Base-by-base conservation (phyloP, 2,888 invertebrate genomes). In the Mythimna pallens region DNA sequence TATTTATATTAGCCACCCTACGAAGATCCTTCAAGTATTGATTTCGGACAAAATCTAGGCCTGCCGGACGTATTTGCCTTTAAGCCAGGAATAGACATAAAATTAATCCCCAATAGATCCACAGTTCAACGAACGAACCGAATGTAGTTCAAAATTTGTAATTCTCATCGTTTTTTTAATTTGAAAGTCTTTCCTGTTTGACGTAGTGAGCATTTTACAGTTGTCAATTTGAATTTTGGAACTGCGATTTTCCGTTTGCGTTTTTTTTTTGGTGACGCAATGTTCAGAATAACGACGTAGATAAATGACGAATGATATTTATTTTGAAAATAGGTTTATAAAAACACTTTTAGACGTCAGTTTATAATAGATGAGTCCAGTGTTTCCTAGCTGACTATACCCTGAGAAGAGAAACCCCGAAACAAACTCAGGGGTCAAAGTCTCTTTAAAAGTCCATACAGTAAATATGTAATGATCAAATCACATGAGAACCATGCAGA, bases 141-240 rank as follows among this genome's bases (percentile, higher is more conserved):
- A 77, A 79, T 79, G 73, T 79, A 85, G 88, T 88, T 87, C 89
- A 82, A 86, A 88, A 92, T 93, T 92, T 93, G 89, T 91, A 92
- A 91, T 92, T 93, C 92, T 89, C 89, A 91, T 88, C 79, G 54
- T 47, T 63, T 69, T 58, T 79, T 73, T 77, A 71, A 82, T 85
- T 86, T 89, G 77, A 80, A 81, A 80, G 81, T 79, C 71, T 22
- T 72, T 80, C 66, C 64, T 67, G 69, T n/a, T 71, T 76, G 52
- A 59, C 12, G 34, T 20, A 47, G 59, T 43, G 50, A 57, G 65
- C 63, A 50, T 25, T 79, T 67, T 70, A 80, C 75, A 75, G 79
- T 79, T 80, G 22, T 65, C 2, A 6, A 65, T 71, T 80, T 57
- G 63, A 80, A 80, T 78, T 77, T 74, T 57, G 12, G 47, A n/a